Base-by-base conservation (phyloP, 1,140 invertebrate species). In the Nymphalis io region DNA sequence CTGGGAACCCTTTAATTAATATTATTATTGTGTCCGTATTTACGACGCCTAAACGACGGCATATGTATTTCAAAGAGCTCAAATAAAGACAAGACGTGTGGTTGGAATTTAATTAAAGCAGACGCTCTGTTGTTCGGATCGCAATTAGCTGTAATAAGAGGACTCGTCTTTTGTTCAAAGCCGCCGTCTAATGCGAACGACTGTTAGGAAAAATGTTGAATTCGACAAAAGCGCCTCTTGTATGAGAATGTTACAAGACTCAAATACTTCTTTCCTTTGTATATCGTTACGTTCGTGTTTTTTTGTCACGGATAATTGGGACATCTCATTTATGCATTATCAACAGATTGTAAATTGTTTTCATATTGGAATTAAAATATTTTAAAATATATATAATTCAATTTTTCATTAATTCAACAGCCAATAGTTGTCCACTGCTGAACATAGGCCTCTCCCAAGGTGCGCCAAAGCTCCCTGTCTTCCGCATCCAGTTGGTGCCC, bases 91-190 rank as follows among this genome's bases (percentile, higher is more conserved):
- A 63, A 63, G 60, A 63, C 60, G 60, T 63, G 60, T 53, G 60
- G 60, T 38, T 13, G 44, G 60, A 51, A 63, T 63, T 63, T 63
- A 63, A 63, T 63, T 63, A 63, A 51, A 51, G 46, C 46, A 51
- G 48, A 23, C 60, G 27, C 18, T 61, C 42, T 63, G 46, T 63
- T 63, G 60, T 62, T 48, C 60, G 60, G 15, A 48, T 27, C 46
- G 60, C 60, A 63, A 63, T 63, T 63, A 63, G 60, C 60, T 51
- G 46, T 63, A 63, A 63, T 63, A 63, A 51, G 60, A 23, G 42
- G 46, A 33, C 46, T 33, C 21, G 60, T 53, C 60, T 62, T 27
- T 63, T 63, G 60, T 63, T 63, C 60, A 4, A 44, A 53, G 44
- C 48, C 44, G 27, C 15, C 33, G 60, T 46, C 16, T 53, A 51